Percentiles rank a stretch among this genome's conserved stretches.
These are phyloP conservation scores for Bursaphelenchus mucronatus DNA, from an alignment of 1,140 invertebrate genomes.

Conservation along the genomic window DNA sequence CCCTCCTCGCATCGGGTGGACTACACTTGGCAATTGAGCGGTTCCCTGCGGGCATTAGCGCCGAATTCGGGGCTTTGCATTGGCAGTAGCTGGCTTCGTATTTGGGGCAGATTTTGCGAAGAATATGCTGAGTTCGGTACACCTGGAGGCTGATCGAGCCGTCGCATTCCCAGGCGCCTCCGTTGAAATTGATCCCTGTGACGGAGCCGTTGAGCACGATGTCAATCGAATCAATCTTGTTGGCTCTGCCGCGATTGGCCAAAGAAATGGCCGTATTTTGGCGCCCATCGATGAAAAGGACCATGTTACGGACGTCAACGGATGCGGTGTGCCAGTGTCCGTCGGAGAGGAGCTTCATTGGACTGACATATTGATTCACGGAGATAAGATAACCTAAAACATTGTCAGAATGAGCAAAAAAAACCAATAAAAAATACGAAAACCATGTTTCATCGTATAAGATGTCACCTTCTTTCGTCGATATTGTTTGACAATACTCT, in stretches of 20 bases:
- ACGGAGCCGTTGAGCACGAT: constrained; percentile 10
- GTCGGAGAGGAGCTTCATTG: constrained; percentile 7
- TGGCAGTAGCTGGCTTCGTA: constrained; percentile 22
- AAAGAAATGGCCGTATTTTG: constrained; percentile 4
- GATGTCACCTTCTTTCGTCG: neutral
- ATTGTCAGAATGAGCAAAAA: neutral
- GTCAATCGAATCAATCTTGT: constrained; percentile 1
- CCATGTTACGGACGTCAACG: neutral
- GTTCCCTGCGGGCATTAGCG: neutral
- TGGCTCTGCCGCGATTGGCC: neutral
- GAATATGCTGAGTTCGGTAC: constrained; percentile 1
- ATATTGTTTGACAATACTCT: neutral
- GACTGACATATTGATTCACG: neutral
- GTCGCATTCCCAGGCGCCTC: constrained; percentile 1
- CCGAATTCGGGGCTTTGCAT: constrained; percentile 3
- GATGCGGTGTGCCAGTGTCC: constrained; percentile 14
- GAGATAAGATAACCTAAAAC: constrained; percentile 12
- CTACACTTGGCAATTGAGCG: neutral
- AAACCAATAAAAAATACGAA: neutral
- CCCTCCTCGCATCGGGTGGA: neutral
- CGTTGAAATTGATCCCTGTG: neutral
- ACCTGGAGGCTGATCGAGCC: neutral
- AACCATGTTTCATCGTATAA: too few relatives aligned
- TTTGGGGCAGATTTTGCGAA: constrained; percentile 10
- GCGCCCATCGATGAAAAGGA: constrained; percentile 1